Evolutionary conservation across 1,140 invertebrate species (phyloP).

Genomic region (Drosophila nigromelanica): DNA sequence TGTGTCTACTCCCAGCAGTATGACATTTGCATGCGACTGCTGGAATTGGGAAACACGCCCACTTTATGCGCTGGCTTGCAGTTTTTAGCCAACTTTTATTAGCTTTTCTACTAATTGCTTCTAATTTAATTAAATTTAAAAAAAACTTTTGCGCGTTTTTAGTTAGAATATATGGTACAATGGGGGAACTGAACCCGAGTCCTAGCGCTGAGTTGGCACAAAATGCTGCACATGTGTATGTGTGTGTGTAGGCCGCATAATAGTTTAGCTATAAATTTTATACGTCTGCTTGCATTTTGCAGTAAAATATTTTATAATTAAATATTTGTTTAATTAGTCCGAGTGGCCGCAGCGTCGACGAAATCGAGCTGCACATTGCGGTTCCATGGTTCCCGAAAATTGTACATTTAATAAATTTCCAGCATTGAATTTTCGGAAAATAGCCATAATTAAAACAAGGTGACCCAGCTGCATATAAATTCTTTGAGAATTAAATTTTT

Average conservation of each 20-base stretch:
- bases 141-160: conserved; percentile 69
- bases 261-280: conserved; percentile 80
- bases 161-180: conserved; percentile 76
- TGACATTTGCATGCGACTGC: not conserved
- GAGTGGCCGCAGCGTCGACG: conserved; percentile 43
- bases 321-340: conserved; percentile 81
- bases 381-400: conserved; percentile 47
- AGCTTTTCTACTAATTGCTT: conserved; percentile 78
- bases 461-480: conserved; percentile 14
- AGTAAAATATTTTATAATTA: conserved; percentile 82
- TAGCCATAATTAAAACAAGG: conserved; percentile 5
- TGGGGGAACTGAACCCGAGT: conserved; percentile 29
- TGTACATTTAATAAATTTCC: conserved; percentile 49
- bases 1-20: conserved; percentile 12
- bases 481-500: not conserved
- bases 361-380: conserved; percentile 14
- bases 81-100: conserved; percentile 76
- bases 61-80: conserved; percentile 52
- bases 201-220: conserved; percentile 51
- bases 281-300: conserved; percentile 76
- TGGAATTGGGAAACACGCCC: conserved; percentile 5
- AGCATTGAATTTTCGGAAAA: conserved; percentile 49
- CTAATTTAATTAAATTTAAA: conserved; percentile 81
- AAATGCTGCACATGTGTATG: conserved; percentile 27
- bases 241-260: conserved; percentile 55